Conservation (phyloP, 2,113 vertebrate species). For the Burhinus oedicnemus region DNA sequence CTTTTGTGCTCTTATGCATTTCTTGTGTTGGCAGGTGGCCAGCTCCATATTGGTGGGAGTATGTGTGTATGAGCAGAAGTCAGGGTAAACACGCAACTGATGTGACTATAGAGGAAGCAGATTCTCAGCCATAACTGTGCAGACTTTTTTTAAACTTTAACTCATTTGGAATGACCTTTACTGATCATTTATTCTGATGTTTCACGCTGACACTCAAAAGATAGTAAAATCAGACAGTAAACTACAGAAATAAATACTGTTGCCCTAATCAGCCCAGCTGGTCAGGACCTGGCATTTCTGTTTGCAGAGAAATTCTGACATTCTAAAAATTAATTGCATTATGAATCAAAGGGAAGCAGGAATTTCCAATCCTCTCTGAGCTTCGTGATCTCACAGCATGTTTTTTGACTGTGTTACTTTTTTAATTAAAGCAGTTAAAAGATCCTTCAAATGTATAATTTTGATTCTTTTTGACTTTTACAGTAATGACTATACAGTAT, state of each 20-base stretch:
- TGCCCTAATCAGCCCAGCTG: neutral
- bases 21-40: neutral
- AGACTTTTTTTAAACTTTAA: neutral
- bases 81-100: neutral
- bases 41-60: neutral
- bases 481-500: neutral
- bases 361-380: neutral
- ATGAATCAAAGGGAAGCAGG: neutral
- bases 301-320: neutral
- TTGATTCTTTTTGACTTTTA: neutral
- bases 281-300: conserved; percentile 19
- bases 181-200: neutral
- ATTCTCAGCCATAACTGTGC: neutral
- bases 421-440: neutral
- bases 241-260: neutral
- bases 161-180: conserved; percentile 16
- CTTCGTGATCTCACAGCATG: neutral
- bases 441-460: neutral
- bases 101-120: neutral
- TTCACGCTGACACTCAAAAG: neutral
- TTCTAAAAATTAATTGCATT: neutral
- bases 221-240: neutral
- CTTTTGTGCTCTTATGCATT: neutral
- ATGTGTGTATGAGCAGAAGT: neutral
- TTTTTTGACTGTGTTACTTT: neutral